Percentiles rank a stretch among this genome's conserved stretches.
Conservation (phyloP, 1,140 invertebrate species). For the Delia radicum region DNA sequence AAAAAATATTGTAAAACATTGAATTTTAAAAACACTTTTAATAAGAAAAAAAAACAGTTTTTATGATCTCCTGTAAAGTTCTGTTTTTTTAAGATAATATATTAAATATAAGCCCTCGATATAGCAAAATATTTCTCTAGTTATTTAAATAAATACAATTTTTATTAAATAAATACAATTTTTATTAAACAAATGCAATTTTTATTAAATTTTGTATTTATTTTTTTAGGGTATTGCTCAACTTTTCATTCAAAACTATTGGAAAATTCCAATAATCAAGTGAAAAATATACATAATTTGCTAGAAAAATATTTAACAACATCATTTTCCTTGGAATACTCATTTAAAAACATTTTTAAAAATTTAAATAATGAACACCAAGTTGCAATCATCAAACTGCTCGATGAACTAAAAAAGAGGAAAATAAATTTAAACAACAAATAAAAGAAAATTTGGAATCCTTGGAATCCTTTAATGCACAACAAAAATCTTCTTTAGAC, state of each 20-base stretch:
- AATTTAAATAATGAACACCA: conserved; percentile 33
- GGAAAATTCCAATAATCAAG: conserved; percentile 34
- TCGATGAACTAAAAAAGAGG: conserved; percentile 39
- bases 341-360: conserved; percentile 29
- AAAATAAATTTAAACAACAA: conserved; percentile 32
- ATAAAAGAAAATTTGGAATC: conserved; percentile 36
- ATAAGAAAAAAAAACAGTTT: no score
- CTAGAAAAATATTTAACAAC: conserved; percentile 25
- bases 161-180: not conserved
- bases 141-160: no score
- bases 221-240: conserved; percentile 35
- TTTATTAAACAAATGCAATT: no score
- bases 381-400: conserved; percentile 31
- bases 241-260: conserved; percentile 37
- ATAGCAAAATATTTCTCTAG: no score
- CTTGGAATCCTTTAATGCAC: conserved; percentile 36
- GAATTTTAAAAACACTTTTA: no score
- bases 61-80: no score
- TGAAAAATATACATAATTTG: conserved; percentile 33
- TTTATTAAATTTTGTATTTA: not conserved
- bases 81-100: no score
- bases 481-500: conserved; percentile 38
- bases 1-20: no score
- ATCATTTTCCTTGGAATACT: conserved; percentile 27
- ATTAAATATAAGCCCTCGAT: no score